These are phyloP conservation scores for Triops cancriformis DNA, from an alignment of 1,140 invertebrate genomes.

Conservation along the genomic window DNA sequence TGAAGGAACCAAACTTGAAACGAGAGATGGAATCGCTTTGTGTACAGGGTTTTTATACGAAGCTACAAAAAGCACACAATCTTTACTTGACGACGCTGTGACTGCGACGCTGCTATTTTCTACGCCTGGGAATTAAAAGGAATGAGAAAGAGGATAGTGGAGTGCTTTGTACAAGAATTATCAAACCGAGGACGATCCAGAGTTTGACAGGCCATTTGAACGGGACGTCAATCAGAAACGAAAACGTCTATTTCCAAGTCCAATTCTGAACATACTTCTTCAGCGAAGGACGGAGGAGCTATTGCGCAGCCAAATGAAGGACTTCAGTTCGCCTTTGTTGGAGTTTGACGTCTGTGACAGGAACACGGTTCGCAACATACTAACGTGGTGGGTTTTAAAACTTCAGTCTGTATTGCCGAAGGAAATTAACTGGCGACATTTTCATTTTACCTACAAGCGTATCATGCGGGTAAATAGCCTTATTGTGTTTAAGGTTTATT, in stretches of 20 bases:
- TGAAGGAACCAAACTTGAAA: slow-evolving; percentile 3
- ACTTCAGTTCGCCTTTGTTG: neutral
- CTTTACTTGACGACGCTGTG: neutral
- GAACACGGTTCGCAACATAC: neutral
- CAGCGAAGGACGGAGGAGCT: neutral
- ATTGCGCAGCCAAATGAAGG: neutral
- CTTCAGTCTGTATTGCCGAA: neutral
- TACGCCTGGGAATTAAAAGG: neutral
- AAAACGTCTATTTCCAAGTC: too few species aligned
- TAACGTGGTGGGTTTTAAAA: neutral
- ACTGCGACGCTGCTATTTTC: neutral
- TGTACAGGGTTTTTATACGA: neutral
- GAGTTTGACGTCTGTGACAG: neutral
- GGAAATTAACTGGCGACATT: too few species aligned
- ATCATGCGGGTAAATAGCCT: too few species aligned
- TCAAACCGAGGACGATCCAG: neutral
- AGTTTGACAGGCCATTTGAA: neutral
- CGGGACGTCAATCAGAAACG: neutral
- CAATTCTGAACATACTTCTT: neutral
- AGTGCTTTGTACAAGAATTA: neutral
- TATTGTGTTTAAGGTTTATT: too few species aligned
- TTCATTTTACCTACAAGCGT: too few species aligned
- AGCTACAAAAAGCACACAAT: neutral
- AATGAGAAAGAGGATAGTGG: neutral
- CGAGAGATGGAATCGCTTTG: neutral